Percentiles rank a stretch among this genome's conserved stretches.
phyloP scores from a whole-genome alignment of 2,888 invertebrate species.

The Noctuana brunneofusca region DNA sequence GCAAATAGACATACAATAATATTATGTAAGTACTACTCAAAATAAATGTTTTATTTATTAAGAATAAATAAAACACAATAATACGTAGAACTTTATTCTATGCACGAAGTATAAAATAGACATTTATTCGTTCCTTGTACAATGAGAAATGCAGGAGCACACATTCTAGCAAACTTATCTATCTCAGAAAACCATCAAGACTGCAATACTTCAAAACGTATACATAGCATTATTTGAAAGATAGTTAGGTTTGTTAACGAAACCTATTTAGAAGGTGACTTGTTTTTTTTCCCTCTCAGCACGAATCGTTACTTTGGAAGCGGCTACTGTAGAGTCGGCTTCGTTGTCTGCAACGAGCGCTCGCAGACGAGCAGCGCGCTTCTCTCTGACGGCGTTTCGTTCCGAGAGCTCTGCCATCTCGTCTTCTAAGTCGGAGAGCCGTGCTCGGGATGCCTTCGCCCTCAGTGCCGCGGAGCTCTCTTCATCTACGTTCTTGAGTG shows the following conservation, averaged over 20 bases:
- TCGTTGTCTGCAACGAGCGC: slow-evolving; percentile 86
- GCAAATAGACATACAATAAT: background rate
- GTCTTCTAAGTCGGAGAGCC: slow-evolving; percentile 87
- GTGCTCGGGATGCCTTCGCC: slow-evolving; percentile 86
- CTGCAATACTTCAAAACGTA: slow-evolving; percentile 41
- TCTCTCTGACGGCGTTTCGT: slow-evolving; percentile 86
- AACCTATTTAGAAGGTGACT: slow-evolving; percentile 71
- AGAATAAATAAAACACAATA: slow-evolving; percentile 65
- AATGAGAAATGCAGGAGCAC: slow-evolving; percentile 68
- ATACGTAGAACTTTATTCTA: slow-evolving; percentile 70
- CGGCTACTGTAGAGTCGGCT: slow-evolving; percentile 58
- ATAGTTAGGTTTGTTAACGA: slow-evolving; percentile 36
- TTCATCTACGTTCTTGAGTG: slow-evolving; percentile 76
- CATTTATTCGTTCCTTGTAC: slow-evolving; percentile 63
- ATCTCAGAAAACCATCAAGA: slow-evolving; percentile 54
- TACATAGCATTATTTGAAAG: slow-evolving; percentile 23
- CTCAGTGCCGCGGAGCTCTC: slow-evolving; percentile 84
- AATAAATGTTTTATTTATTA: background rate
- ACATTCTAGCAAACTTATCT: slow-evolving; percentile 64
- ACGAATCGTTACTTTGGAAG: slow-evolving; percentile 68
- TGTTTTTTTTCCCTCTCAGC: slow-evolving; percentile 77
- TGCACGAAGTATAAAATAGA: slow-evolving; percentile 70
- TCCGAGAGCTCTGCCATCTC: slow-evolving; percentile 89
- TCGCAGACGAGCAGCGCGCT: slow-evolving; percentile 86
- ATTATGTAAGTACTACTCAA: background rate